Evolutionary conservation across 1,140 invertebrate genomes (phyloP).

Genomic region (Zaprionus kolodkinae): DNA sequence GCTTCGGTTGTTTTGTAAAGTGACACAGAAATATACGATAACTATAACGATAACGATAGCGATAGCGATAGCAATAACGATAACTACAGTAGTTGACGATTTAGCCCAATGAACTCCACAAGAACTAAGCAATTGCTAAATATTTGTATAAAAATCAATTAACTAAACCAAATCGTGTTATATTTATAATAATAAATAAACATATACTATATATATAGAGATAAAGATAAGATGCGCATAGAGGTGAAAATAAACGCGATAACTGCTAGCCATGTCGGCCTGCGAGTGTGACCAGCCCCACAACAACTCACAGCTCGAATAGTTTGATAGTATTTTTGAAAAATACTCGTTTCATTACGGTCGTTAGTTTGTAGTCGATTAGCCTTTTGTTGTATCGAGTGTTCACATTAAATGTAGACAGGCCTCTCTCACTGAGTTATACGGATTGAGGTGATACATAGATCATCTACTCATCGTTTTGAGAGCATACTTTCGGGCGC

Average conservation of each 20-base stretch:
- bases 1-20: slow-evolving; percentile 76
- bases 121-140: slow-evolving; percentile 71
- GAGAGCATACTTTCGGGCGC: slow-evolving; percentile 51
- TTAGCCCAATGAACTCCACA: slow-evolving; percentile 61
- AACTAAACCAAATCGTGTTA: slow-evolving; percentile 61
- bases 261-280: slow-evolving; percentile 33
- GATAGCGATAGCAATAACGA: slow-evolving; percentile 31
- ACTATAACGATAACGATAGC: slow-evolving; percentile 36
- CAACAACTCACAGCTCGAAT: background rate
- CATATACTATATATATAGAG: slow-evolving; percentile 24
- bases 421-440: background rate
- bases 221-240: slow-evolving; percentile 61
- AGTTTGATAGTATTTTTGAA: slow-evolving; percentile 28
- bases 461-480: background rate
- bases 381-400: slow-evolving; percentile 35
- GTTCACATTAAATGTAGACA: slow-evolving; percentile 4
- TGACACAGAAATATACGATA: slow-evolving; percentile 65
- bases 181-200: slow-evolving; percentile 73
- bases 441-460: background rate
- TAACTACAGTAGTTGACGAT: slow-evolving; percentile 49
- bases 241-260: slow-evolving; percentile 68
- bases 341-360: slow-evolving; percentile 4
- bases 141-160: slow-evolving; percentile 63
- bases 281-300: slow-evolving; percentile 32
- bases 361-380: slow-evolving; percentile 57